These are phyloP conservation scores for Tragelaphus buxtoni DNA, from an alignment of 2,113 vertebrate species.

Conservation along the genomic window DNA sequence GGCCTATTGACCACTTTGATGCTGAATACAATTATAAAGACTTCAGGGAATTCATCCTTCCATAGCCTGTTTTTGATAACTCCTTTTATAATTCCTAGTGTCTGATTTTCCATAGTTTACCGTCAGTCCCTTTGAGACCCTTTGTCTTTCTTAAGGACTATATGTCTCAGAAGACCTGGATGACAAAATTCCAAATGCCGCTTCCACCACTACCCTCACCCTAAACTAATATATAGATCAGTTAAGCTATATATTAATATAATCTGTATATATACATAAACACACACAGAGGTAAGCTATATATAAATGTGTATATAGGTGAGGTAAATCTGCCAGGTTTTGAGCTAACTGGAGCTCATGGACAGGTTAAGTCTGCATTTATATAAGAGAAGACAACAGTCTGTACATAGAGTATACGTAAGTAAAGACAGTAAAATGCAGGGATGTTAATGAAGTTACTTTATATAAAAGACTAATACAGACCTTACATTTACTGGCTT, in stretches of 20 bases:
- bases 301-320: background rate
- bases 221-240: background rate
- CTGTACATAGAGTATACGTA: background rate
- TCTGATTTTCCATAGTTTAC: background rate
- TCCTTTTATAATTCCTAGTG: background rate
- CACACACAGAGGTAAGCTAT: background rate
- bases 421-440: background rate
- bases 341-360: background rate
- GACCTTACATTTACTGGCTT: background rate
- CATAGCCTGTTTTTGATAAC: background rate
- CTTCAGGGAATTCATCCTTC: background rate
- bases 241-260: background rate
- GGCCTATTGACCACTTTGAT: background rate
- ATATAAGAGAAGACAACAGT: background rate
- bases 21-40: background rate
- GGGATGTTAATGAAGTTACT: background rate
- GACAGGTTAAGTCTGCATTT: background rate
- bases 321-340: background rate
- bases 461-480: background rate
- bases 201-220: background rate
- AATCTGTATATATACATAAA: background rate
- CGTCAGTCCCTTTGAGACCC: background rate
- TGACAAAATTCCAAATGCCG: background rate
- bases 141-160: background rate
- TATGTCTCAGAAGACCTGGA: background rate